Conservation (phyloP, 35 echinoderm and acorn worm species). For the Patiria miniata region DNA sequence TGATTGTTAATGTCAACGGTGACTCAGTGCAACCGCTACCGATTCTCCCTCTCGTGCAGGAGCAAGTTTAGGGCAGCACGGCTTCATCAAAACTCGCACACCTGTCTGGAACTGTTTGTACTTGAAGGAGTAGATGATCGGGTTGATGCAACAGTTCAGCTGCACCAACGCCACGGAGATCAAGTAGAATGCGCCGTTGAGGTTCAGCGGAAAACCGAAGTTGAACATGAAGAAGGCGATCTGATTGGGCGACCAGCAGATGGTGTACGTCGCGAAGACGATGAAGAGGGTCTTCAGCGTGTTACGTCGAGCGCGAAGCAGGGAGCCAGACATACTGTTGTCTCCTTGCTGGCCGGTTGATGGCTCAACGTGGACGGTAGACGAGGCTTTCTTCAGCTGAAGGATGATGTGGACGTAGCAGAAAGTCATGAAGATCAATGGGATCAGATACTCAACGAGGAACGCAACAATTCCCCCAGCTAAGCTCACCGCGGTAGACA, state of each 20-base stretch:
- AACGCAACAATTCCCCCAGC: conserved; percentile 28
- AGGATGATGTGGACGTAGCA: conserved; percentile 36
- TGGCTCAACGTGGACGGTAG: neutral
- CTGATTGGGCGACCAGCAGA: conserved; percentile 90
- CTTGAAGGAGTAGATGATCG: conserved; percentile 82
- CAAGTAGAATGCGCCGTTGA: conserved; percentile 36
- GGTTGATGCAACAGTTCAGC: conserved; percentile 70
- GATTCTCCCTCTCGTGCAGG: neutral
- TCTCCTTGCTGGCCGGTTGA: neutral
- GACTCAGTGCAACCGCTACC: no score
- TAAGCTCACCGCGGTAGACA: neutral
- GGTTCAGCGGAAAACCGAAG: conserved; percentile 45
- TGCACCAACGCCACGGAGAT: conserved; percentile 55
- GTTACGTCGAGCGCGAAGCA: conserved; percentile 41
- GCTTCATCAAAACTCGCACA: conserved; percentile 3
- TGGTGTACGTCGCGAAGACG: conserved; percentile 53
- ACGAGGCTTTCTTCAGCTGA: conserved; percentile 11
- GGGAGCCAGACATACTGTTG: neutral
- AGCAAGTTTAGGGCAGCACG: neutral
- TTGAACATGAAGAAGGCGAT: conserved; percentile 58
- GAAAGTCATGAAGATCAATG: conserved; percentile 31
- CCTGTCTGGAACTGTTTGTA: conserved; percentile 61
- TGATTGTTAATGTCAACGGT: no score
- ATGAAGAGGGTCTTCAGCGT: conserved; percentile 59
- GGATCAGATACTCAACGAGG: conserved; percentile 38